Evolutionary conservation across 2,113 vertebrate species (phyloP).

Genomic region (Pagrus major): DNA sequence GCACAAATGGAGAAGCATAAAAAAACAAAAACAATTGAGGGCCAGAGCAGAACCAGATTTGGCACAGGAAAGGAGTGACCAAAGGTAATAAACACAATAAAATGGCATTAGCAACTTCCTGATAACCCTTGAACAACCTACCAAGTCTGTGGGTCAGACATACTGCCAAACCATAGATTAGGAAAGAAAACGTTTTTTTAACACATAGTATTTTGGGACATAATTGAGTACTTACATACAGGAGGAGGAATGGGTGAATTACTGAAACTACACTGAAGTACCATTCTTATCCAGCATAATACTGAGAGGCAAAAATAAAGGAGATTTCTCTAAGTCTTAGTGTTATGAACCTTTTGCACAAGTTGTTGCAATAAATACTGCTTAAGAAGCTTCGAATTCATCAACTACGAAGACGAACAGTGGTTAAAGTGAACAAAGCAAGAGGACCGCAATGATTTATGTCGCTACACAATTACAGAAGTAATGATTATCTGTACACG

Average conservation of each 20-base stretch:
- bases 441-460: conserved; percentile 51
- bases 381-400: conserved; percentile 40
- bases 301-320: conserved; percentile 51
- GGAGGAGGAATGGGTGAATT: conserved; percentile 24
- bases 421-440: conserved; percentile 64
- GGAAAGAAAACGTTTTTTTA: conserved; percentile 28
- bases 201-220: conserved; percentile 38
- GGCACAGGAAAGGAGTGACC: conserved; percentile 70
- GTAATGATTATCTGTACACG: conserved; percentile 40
- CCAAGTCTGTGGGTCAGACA: conserved; percentile 23
- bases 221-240: conserved; percentile 32
- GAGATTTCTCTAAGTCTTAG: conserved; percentile 51
- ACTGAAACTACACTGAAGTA: conserved; percentile 47
- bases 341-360: conserved; percentile 66
- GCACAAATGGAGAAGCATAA: conserved; percentile 82
- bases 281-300: conserved; percentile 46
- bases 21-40: background rate
- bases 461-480: conserved; percentile 51
- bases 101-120: conserved; percentile 34
- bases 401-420: conserved; percentile 53
- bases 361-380: conserved; percentile 72
- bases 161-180: conserved; percentile 19
- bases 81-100: conserved; percentile 35
- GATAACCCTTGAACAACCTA: conserved; percentile 32
- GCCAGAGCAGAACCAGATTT: conserved; percentile 57